phyloP scores from a whole-genome alignment of 2,797 vertebrate genomes.

The Macroramphosus scolopax region DNA sequence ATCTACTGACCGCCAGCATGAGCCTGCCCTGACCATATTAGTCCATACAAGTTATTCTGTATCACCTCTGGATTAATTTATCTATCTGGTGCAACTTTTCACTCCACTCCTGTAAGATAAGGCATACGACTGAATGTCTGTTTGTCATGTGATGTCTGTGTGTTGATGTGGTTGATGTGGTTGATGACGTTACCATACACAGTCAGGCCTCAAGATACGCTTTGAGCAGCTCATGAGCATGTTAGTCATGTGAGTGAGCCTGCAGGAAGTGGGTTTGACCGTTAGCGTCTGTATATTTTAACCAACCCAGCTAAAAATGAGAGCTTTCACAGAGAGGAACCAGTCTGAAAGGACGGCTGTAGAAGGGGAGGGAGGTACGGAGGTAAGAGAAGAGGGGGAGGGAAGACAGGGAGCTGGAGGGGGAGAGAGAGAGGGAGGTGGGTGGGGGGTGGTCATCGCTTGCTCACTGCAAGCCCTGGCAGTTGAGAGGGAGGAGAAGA shows the following conservation, averaged over 20 bases:
- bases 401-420: conserved; percentile 32
- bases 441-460: conserved; percentile 70
- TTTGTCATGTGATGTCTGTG: neutral
- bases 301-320: conserved; percentile 45
- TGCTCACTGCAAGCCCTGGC: conserved; percentile 74
- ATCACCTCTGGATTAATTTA: conserved; percentile 12
- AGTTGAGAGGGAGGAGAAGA: conserved; percentile 69
- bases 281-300: conserved; percentile 34
- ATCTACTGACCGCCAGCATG: conserved; percentile 23
- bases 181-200: too few species aligned
- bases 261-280: conserved; percentile 39
- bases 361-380: conserved; percentile 51
- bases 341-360: conserved; percentile 40
- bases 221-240: too few species aligned
- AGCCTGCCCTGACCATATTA: conserved; percentile 58
- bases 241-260: conserved; percentile 41
- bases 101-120: neutral
- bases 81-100: conserved; percentile 7
- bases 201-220: too few species aligned
- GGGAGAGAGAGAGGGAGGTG: conserved; percentile 24
- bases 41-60: conserved; percentile 34
- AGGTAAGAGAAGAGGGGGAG: conserved; percentile 30
- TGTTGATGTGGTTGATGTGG: too few species aligned
- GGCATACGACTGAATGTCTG: neutral
- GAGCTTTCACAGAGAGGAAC: conserved; percentile 53